A percentile compares a stretch with the other conserved stretches of the same genome.
Evolutionary conservation across 2,888 invertebrate genomes (phyloP).

Genomic region (Pelosia muscerda): DNA sequence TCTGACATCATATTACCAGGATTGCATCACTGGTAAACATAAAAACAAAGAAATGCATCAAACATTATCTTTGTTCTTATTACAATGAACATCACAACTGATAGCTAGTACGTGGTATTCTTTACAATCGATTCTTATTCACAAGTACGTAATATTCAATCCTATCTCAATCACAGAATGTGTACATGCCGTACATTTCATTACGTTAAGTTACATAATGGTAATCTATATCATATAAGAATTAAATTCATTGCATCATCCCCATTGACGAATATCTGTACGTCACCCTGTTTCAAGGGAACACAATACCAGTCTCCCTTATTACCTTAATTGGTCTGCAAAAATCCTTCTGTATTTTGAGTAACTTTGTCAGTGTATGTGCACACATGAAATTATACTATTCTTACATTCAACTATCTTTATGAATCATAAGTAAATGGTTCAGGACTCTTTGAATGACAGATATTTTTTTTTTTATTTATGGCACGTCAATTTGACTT

Average conservation of each 20-base stretch:
- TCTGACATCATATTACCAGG: slow-evolving; percentile 35
- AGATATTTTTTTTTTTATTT: background rate
- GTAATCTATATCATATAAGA: slow-evolving; percentile 33
- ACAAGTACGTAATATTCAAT: slow-evolving; percentile 46
- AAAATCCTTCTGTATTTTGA: slow-evolving; percentile 29
- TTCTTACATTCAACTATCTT: background rate
- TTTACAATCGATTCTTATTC: slow-evolving; percentile 41
- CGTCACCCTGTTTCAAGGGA: slow-evolving; percentile 25
- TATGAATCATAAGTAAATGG: no score
- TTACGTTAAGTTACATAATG: slow-evolving; percentile 32
- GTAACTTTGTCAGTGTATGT: no score
- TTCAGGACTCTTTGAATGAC: background rate
- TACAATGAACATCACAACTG: slow-evolving; percentile 43
- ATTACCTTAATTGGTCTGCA: slow-evolving; percentile 35
- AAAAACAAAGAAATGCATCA: slow-evolving; percentile 39
- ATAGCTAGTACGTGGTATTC: slow-evolving; percentile 51
- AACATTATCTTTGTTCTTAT: slow-evolving; percentile 47
- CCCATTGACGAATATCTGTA: slow-evolving; percentile 19
- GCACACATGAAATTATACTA: background rate
- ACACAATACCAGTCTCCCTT: slow-evolving; percentile 27
- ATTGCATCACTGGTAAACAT: slow-evolving; percentile 41
- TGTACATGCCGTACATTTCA: slow-evolving; percentile 33
- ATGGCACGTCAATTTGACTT: no score
- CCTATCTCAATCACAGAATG: slow-evolving; percentile 39
- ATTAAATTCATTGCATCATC: slow-evolving; percentile 33